Evolutionary conservation across 2,113 vertebrate genomes (phyloP).

Genomic region (Podarcis raffonei): DNA sequence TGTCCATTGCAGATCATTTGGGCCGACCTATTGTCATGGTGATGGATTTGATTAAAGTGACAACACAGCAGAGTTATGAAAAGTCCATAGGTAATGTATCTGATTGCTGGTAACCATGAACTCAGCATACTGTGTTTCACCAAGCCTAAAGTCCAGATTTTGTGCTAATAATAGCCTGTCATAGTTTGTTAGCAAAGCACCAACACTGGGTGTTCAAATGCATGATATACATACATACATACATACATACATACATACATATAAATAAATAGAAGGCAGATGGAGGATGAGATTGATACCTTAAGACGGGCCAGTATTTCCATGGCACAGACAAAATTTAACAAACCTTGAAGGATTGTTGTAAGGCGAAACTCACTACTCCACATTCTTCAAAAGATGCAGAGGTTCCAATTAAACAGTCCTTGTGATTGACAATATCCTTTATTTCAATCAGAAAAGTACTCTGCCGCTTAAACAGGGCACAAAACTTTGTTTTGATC

Average conservation of each 20-base stretch:
- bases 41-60: accelerated
- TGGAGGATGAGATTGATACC: neutral
- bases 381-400: neutral
- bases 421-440: neutral
- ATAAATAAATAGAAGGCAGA: neutral
- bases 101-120: accelerated
- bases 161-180: neutral
- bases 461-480: neutral
- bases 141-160: neutral
- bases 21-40: neutral
- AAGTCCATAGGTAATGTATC: accelerated
- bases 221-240: neutral
- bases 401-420: neutral
- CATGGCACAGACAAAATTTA: no score
- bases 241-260: no score
- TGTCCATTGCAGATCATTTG: neutral
- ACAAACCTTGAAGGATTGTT: no score
- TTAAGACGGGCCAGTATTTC: neutral
- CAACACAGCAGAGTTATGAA: neutral
- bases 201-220: neutral
- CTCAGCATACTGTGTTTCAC: neutral
- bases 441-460: neutral
- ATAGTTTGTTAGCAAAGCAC: neutral
- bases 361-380: neutral
- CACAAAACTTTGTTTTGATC: no score